Percentiles rank a stretch among this genome's conserved stretches.
phyloP scores from a whole-genome alignment of 2,888 invertebrate genomes.

The Sepiola atlantica region DNA sequence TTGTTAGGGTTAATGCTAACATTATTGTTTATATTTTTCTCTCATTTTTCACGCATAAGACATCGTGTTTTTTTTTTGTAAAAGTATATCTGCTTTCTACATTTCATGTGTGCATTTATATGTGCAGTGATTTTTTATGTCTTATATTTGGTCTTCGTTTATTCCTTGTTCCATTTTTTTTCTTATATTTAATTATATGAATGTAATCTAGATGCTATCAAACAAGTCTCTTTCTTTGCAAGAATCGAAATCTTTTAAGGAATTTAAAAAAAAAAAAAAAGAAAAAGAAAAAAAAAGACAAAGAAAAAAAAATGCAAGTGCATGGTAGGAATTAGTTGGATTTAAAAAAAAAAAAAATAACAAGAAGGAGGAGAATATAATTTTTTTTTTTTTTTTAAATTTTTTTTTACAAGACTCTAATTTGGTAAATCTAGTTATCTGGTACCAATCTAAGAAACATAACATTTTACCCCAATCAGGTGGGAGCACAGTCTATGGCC shows the following conservation, averaged over 20 bases:
- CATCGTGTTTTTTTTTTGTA: background rate
- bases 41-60: background rate
- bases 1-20: background rate
- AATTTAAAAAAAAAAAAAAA: background rate
- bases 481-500: conserved; percentile 20
- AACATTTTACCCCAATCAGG: conserved; percentile 18
- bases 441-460: conserved; percentile 32
- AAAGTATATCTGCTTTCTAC: background rate
- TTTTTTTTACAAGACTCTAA: conserved; percentile 5
- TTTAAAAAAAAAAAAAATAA: background rate
- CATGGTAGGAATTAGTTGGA: background rate
- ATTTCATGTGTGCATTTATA: too few relatives aligned
- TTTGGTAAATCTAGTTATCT: conserved; percentile 32
- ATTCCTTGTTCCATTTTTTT: too few relatives aligned
- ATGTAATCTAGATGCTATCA: background rate
- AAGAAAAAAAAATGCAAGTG: background rate
- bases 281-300: background rate
- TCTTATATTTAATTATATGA: too few relatives aligned
- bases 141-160: background rate
- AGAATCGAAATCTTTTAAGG: background rate
- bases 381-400: background rate
- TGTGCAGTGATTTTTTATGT: background rate
- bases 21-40: background rate
- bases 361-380: background rate
- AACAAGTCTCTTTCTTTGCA: background rate